A percentile compares a stretch with the other conserved stretches of the same genome.
These are phyloP conservation scores for Heliconius congener DNA, from an alignment of 1,140 invertebrate species.

Conservation along the genomic window DNA sequence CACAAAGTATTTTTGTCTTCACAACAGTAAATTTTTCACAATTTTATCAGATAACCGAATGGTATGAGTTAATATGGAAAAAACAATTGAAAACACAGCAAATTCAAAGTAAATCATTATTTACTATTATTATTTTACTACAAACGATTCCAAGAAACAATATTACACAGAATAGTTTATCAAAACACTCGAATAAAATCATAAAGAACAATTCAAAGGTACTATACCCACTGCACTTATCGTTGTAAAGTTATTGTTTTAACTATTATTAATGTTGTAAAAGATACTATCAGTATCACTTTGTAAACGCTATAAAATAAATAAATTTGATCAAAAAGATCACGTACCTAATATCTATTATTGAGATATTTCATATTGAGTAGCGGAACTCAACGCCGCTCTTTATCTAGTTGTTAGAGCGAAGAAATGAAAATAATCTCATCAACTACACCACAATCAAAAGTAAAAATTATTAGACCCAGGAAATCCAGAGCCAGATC, in stretches of 20 bases:
- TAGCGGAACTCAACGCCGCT: no score
- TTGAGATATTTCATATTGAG: no score
- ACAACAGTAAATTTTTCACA: background rate
- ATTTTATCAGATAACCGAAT: background rate
- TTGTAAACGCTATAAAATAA: no score
- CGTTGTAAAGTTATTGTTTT: background rate
- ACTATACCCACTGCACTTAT: background rate
- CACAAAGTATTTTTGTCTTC: background rate
- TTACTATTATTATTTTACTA: background rate
- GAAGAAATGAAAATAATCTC: no score
- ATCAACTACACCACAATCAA: background rate
- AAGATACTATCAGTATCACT: no score
- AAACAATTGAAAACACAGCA: no score
- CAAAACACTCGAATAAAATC: slow-evolving; percentile 12
- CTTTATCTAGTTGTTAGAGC: no score
- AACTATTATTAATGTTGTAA: background rate
- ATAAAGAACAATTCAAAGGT: background rate
- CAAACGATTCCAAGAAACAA: slow-evolving; percentile 10
- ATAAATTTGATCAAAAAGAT: no score
- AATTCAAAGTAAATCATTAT: no score
- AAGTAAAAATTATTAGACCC: background rate
- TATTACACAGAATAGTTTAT: slow-evolving; percentile 4
- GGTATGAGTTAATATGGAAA: background rate
- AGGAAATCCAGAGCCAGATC: background rate
- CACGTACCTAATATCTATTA: no score